Conservation (phyloP, 2,113 vertebrate species). For the Rousettus leschenaultii region DNA sequence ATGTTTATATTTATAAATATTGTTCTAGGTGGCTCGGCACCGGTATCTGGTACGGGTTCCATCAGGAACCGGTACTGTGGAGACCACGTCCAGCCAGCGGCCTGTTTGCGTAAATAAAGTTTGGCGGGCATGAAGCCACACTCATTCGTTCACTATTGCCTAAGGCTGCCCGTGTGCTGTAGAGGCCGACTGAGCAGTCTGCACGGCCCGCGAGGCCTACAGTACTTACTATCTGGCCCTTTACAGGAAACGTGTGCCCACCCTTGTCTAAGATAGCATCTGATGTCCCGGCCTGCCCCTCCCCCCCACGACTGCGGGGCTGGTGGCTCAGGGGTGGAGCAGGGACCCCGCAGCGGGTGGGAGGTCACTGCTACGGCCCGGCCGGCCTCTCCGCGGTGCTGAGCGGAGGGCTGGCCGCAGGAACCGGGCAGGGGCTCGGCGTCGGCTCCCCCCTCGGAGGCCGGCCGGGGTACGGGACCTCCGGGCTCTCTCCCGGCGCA, state of each 20-base stretch:
- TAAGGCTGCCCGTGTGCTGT: background rate
- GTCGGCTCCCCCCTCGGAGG: no score
- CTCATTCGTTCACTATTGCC: background rate
- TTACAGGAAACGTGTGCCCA: background rate
- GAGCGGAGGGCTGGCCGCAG: background rate
- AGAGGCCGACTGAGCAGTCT: background rate
- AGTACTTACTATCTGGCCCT: background rate
- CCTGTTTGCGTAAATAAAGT: background rate
- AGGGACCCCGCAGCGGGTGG: no score
- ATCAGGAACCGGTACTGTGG: background rate
- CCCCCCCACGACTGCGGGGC: background rate
- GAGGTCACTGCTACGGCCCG: background rate
- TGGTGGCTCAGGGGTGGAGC: background rate
- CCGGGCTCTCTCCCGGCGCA: background rate
- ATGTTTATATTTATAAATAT: background rate
- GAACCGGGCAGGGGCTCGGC: background rate
- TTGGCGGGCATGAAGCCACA: background rate
- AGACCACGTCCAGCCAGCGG: background rate
- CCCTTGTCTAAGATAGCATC: background rate
- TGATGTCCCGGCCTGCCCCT: no score
- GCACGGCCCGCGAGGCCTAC: background rate
- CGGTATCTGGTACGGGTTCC: background rate
- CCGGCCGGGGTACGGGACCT: no score
- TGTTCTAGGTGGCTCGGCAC: background rate
- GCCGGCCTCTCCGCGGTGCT: background rate